phyloP scores from a whole-genome alignment of 2,797 vertebrate species.

The Hemibagrus guttatus region DNA sequence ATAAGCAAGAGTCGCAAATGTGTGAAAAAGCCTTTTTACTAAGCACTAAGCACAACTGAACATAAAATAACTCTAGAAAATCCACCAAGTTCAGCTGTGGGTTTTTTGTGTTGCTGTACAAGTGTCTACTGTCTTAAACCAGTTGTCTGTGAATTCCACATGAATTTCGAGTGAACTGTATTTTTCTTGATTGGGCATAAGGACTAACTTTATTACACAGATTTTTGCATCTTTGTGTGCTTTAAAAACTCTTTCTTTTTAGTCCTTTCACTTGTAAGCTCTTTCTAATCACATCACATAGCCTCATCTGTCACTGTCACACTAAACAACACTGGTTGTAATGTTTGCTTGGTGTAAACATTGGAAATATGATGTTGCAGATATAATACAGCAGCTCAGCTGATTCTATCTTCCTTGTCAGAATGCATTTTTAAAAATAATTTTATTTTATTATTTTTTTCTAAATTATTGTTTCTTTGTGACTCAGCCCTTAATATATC shows the following conservation, averaged over 20 bases:
- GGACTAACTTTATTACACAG: background rate
- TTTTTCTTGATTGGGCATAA: background rate
- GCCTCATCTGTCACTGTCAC: background rate
- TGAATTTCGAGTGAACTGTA: background rate
- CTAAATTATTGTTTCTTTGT: background rate
- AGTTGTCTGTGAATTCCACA: background rate
- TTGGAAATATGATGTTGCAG: background rate
- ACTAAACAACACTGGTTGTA: background rate
- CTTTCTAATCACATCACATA: background rate
- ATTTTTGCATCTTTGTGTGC: background rate
- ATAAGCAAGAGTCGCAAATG: background rate
- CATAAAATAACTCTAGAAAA: background rate
- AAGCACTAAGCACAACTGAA: background rate
- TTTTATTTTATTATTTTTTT: too few relatives aligned
- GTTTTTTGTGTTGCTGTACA: too few relatives aligned
- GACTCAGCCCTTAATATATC: background rate
- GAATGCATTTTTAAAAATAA: too few relatives aligned
- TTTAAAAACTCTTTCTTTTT: background rate
- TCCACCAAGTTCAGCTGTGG: too few relatives aligned
- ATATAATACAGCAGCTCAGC: background rate
- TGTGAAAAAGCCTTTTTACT: background rate
- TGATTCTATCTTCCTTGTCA: too few relatives aligned
- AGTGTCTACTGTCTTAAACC: too few relatives aligned
- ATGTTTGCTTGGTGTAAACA: background rate
- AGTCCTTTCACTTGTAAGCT: background rate